Conservation (phyloP, 2,113 vertebrate genomes). For the Fregetta grallaria region DNA sequence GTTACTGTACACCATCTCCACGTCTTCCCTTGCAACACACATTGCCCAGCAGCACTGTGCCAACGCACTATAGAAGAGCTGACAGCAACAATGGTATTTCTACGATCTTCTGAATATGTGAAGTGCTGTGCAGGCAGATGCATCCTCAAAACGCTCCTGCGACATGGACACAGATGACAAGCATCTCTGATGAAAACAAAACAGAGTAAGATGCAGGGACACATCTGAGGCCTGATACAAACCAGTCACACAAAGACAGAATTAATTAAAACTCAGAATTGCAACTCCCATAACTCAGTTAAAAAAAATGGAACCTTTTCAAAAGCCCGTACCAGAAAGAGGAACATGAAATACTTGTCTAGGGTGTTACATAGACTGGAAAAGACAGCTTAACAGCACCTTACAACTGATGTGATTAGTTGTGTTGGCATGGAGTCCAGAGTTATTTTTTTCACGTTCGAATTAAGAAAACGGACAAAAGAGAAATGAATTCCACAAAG, state of each 20-base stretch:
- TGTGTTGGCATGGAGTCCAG: neutral
- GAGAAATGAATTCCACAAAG: neutral
- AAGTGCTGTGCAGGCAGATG: neutral
- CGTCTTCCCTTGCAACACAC: neutral
- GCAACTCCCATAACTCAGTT: neutral
- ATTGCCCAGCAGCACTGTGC: neutral
- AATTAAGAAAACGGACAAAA: neutral
- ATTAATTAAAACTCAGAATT: neutral
- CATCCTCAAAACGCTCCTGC: neutral
- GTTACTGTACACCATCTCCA: neutral
- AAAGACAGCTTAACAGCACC: conserved; percentile 17
- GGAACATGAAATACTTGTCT: conserved; percentile 3
- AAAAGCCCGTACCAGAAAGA: neutral
- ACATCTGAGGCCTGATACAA: neutral
- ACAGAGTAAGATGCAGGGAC: neutral
- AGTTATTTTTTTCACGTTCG: neutral
- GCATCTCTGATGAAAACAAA: neutral
- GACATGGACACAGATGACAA: neutral
- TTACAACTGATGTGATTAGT: neutral
- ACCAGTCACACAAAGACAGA: neutral
- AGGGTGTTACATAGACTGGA: neutral
- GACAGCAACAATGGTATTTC: neutral
- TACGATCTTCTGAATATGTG: fast-evolving
- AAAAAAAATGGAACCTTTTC: neutral
- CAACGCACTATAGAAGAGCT: neutral